Conservation (phyloP, 2,888 invertebrate genomes). For the Synanthedon formicaeformis region DNA sequence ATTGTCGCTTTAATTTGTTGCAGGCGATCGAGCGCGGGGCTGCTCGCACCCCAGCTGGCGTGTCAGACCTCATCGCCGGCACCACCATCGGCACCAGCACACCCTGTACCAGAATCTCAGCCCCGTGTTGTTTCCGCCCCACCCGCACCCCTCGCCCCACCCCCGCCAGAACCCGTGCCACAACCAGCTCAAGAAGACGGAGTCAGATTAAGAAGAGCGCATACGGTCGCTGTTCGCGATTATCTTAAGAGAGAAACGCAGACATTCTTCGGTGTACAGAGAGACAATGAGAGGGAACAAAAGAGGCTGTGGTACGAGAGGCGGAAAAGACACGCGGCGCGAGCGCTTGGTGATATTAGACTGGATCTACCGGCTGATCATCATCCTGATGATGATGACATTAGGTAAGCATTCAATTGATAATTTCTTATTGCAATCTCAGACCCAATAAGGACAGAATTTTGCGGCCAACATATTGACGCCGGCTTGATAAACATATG, state of each 20-base stretch:
- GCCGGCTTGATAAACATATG: too few relatives aligned
- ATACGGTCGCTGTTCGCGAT: conserved; percentile 62
- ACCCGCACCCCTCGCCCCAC: conserved; percentile 24
- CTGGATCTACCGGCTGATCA: conserved; percentile 72
- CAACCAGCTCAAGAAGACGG: conserved; percentile 56
- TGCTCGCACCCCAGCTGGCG: conserved; percentile 54
- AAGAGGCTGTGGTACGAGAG: conserved; percentile 84
- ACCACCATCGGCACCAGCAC: conserved; percentile 40
- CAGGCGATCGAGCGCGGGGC: conserved; percentile 61
- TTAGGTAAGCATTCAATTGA: conserved; percentile 39
- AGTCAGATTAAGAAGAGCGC: conserved; percentile 53
- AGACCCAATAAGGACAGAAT: too few relatives aligned
- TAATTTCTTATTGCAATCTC: not conserved
- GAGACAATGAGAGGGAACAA: conserved; percentile 80
- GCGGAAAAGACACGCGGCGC: conserved; percentile 80
- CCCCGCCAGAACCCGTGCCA: conserved; percentile 40
- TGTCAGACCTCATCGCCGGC: conserved; percentile 50
- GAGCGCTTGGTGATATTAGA: conserved; percentile 74
- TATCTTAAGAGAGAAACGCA: conserved; percentile 85
- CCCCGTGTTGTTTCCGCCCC: conserved; percentile 40
- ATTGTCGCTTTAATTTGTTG: conserved; percentile 23
- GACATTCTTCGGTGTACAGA: conserved; percentile 87
- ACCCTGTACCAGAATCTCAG: conserved; percentile 28
- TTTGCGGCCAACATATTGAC: too few relatives aligned
- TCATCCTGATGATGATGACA: conserved; percentile 72